Base-by-base conservation (phyloP, 2,113 vertebrate genomes). In the Rhinolophus sinicus region DNA sequence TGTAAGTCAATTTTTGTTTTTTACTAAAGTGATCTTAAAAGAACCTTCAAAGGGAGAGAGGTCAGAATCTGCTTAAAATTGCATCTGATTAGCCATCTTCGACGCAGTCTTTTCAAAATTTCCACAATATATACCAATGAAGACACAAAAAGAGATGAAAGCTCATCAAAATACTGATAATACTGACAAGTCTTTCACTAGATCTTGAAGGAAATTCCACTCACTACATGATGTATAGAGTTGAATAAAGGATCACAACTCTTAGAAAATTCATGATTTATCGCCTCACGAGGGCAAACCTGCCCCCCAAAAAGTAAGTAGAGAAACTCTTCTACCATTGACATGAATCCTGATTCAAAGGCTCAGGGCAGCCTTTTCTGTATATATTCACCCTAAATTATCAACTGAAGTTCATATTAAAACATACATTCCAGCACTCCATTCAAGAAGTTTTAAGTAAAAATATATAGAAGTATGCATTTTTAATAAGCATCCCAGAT, bases 11-110 rank as follows among this genome's bases (percentile, higher is more conserved):
- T 19, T 77, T 83, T 95, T 93, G 21, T 77, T 83, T 95, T 91
- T 44, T 83, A 89, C 50, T 58, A 85, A 95, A 93, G 69, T 88
- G 94, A 96, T 97, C 91, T 98, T 97, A 88, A 95, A 97, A 97
- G 69, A 86, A 93, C 77, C 88, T 96, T 97, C 73, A 97, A 92
- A 96, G 35, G 16, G 93, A 38, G 35, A 88, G 76, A 83, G 92
- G 95, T 93, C 85, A 94, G 93, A 96, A 78, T 97, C 22, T 92
- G 60, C 96, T 97, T 97, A 96, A 82, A 93, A 96, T 64, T 38
- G 58, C 44, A 78, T 86, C 47, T 95, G 72, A 92, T 69, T 92
- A 93, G 54, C 81, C 58, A 83, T 88, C 13, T 12, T 95, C 87
- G 80, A 90, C 58, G 93, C 62, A 84, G 30, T 13, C 3, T 91